A percentile compares a stretch with the other conserved stretches of the same genome.
phyloP scores from a whole-genome alignment of 2,888 invertebrate species.

The Drosophila paracracens region DNA sequence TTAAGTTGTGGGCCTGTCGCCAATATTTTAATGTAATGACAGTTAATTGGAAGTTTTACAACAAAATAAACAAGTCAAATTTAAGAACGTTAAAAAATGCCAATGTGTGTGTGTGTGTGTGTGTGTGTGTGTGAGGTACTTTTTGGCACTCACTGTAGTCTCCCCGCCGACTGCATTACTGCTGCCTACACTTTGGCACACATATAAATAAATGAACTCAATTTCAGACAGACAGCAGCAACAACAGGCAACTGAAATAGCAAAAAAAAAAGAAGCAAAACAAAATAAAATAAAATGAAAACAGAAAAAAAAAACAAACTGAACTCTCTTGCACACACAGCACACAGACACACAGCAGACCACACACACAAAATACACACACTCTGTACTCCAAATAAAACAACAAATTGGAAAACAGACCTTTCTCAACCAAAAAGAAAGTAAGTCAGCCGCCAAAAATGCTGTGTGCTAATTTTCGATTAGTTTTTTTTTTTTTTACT shows the following conservation, averaged over 20 bases:
- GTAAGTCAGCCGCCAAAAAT: conserved; percentile 49
- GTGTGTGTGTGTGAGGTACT: conserved; percentile 1
- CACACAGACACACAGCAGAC: not conserved
- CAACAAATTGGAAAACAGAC: conserved; percentile 46
- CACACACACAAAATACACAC: not conserved
- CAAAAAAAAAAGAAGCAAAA: conserved; percentile 40
- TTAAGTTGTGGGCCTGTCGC: not conserved
- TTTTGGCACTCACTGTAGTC: conserved; percentile 40
- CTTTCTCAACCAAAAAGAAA: conserved; percentile 74
- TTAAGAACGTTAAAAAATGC: not conserved
- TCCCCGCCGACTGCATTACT: conserved; percentile 44
- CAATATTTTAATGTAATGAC: not conserved
- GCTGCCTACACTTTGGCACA: conserved; percentile 37
- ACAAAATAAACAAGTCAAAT: not conserved
- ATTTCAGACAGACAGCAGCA: conserved; percentile 47
- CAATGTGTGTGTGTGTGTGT: not conserved
- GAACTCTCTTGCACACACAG: conserved; percentile 22
- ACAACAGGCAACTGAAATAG: not conserved
- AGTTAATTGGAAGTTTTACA: not conserved
- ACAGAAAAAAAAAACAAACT: conserved; percentile 9
- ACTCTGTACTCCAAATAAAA: not conserved
- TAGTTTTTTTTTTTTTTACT: conserved; percentile 6
- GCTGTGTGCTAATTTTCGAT: conserved; percentile 33
- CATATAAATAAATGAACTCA: conserved; percentile 72
- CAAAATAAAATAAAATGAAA: conserved; percentile 25